Conservation (phyloP, 2,113 vertebrate genomes). For the Mixornis gularis region DNA sequence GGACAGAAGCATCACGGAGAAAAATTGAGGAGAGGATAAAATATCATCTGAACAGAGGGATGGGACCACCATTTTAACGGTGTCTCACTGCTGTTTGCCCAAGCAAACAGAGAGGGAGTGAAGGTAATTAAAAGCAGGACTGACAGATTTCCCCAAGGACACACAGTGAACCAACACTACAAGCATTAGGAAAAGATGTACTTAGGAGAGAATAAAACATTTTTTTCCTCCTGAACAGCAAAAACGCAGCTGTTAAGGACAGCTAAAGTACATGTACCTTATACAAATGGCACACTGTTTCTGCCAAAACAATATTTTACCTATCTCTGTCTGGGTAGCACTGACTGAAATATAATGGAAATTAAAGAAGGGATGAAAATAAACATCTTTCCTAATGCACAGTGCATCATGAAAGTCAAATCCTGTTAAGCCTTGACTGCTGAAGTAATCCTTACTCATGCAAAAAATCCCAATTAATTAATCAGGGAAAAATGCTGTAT, state of each 20-base stretch:
- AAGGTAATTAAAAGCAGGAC: not conserved
- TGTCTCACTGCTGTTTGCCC: not conserved
- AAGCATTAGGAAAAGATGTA: not conserved
- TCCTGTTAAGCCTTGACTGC: constrained; percentile 13
- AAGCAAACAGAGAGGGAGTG: not conserved
- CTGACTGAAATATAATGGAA: not conserved
- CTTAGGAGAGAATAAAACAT: not conserved
- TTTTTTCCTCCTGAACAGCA: not conserved
- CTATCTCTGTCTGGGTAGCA: not conserved
- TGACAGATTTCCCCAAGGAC: not conserved
- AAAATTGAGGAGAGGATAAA: not conserved
- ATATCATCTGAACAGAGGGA: fast-evolving
- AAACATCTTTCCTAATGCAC: not conserved
- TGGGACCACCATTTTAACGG: not conserved
- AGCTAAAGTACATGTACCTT: not conserved
- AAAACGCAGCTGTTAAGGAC: not conserved
- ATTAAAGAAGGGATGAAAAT: not conserved
- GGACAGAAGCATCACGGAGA: not conserved
- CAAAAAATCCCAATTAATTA: constrained; percentile 40
- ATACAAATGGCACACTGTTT: not conserved
- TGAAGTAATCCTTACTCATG: constrained; percentile 34
- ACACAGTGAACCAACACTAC: not conserved
- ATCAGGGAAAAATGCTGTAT: not conserved
- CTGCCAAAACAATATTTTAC: not conserved
- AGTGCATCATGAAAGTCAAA: not conserved